phyloP scores from a whole-genome alignment of 2,797 vertebrate genomes.

The Artibeus jamaicensis region DNA sequence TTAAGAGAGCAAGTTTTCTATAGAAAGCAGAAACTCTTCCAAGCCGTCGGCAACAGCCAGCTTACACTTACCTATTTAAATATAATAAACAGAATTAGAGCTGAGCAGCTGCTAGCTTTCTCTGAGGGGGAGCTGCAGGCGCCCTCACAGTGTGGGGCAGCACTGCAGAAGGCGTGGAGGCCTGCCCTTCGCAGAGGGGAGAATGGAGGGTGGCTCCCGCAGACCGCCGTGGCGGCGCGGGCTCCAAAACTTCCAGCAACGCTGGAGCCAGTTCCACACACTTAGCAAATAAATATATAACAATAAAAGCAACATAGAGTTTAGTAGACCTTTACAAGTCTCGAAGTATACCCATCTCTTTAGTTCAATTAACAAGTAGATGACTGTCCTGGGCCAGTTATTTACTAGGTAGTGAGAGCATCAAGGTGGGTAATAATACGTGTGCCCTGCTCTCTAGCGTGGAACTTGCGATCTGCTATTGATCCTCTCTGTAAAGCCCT shows the following conservation, averaged over 20 bases:
- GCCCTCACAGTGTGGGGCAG: slow-evolving; percentile 12
- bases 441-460: not conserved
- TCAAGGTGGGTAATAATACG: not conserved
- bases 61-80: slow-evolving; percentile 51
- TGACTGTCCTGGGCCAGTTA: not conserved
- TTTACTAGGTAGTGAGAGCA: not conserved
- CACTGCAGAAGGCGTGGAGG: slow-evolving; percentile 33
- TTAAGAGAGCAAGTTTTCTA: slow-evolving; percentile 14
- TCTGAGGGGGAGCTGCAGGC: not conserved
- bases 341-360: not conserved
- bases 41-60: slow-evolving; percentile 20
- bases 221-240: not conserved
- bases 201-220: not conserved
- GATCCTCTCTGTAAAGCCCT: not conserved
- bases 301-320: not conserved
- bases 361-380: slow-evolving; percentile 28
- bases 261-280: not conserved
- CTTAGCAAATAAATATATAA: not conserved
- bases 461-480: not conserved
- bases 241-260: not conserved
- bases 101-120: slow-evolving; percentile 26
- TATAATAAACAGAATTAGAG: slow-evolving; percentile 49
- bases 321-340: slow-evolving; percentile 17
- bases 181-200: not conserved
- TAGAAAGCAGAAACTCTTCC: slow-evolving; percentile 25